Evolutionary conservation across 2,113 vertebrate species (phyloP).

Genomic region (Microtus ochrogaster): DNA sequence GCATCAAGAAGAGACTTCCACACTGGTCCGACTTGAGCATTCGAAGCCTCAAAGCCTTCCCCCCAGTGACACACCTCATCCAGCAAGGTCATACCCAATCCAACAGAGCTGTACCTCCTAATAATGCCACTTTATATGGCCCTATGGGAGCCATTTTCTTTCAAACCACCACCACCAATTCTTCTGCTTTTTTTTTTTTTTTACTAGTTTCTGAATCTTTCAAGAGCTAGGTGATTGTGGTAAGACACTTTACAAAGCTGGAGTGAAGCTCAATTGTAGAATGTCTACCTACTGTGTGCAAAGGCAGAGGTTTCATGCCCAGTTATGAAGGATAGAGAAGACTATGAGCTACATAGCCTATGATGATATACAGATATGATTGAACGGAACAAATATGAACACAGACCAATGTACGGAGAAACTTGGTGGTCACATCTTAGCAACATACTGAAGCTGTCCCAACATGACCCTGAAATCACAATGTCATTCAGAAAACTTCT

Average conservation of each 20-base stretch:
- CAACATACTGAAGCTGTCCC: not conserved
- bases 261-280: not conserved
- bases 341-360: not conserved
- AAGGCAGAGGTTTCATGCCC: not conserved
- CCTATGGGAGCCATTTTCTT: not conserved
- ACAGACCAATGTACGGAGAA: not conserved
- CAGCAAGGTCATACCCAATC: not conserved
- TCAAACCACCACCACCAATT: not conserved
- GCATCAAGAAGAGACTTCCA: not conserved
- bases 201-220: slow-evolving; percentile 31
- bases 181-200: not conserved
- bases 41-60: not conserved
- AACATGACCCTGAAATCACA: not conserved
- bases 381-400: not conserved
- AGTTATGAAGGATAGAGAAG: not conserved
- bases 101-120: not conserved
- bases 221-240: not conserved
- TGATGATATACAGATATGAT: not conserved
- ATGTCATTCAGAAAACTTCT: not conserved
- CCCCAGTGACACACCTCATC: not conserved
- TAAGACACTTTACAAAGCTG: not conserved
- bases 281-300: not conserved
- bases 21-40: not conserved
- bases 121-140: not conserved
- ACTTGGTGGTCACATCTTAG: not conserved